phyloP scores from a whole-genome alignment of 23 tunicate species.

The Styela plicata region DNA sequence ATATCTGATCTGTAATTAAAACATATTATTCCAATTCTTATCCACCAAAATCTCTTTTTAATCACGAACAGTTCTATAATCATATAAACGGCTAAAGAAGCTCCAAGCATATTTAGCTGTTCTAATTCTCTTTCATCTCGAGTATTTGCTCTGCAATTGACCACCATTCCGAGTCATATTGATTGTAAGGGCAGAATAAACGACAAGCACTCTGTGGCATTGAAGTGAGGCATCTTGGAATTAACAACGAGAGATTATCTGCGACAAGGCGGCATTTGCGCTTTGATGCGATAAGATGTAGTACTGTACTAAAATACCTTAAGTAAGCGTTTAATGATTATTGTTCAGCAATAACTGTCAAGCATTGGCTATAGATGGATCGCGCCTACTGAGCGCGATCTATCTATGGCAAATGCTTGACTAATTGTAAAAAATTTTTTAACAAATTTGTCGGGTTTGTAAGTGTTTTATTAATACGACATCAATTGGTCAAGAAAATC shows the following conservation, averaged over 20 bases:
- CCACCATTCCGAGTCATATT: background rate
- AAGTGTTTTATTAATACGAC: background rate
- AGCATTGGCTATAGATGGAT: too few species aligned
- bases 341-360: too few species aligned
- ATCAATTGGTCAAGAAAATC: background rate
- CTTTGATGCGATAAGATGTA: background rate
- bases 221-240: background rate
- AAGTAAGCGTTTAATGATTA: background rate
- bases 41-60: too few species aligned
- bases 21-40: too few species aligned
- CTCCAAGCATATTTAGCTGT: background rate
- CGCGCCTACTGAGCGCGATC: too few species aligned
- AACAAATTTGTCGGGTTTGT: too few species aligned
- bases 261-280: background rate
- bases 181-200: background rate
- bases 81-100: too few species aligned
- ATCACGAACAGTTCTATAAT: too few species aligned
- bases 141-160: background rate
- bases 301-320: background rate
- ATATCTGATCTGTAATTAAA: too few species aligned
- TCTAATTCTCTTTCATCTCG: background rate
- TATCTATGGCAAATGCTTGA: too few species aligned
- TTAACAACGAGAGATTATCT: background rate
- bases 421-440: too few species aligned
- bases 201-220: background rate